Evolutionary conservation across 2,797 vertebrate genomes (phyloP), one percentile per base, ranked within the genome.

Genomic region (Clarias fuscus): DNA sequence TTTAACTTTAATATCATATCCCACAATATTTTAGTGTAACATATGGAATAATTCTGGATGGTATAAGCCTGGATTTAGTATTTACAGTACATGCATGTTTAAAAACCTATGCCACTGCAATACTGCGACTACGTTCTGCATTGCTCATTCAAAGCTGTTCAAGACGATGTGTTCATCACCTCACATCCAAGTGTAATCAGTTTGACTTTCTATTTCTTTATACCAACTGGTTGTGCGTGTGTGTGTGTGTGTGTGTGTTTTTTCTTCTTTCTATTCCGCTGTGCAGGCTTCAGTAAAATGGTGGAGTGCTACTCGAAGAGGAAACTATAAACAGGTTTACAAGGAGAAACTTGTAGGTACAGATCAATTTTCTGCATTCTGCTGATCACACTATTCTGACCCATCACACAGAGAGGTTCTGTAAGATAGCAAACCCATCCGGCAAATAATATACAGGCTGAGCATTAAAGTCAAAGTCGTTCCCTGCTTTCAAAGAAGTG

Each of bases 311-410:
- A 73, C 30, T 10, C 30, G n/a, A n/a, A 58, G 37, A 84, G 70
- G 86, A 78, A 86, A 86, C 77, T 89, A 77, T 88, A 86, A 90
- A 89, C 84, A 84, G 76, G 83, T 84, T 90, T 90, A 88, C 86
- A 82, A 30, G 79, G 14, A 87, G 64, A 82, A 88, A 86, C 86
- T 67, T 90, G 81, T 88, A 86, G 83, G 86, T 76, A 85, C 56
- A 86, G 85, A 88, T 87, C 84, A 88, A 88, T 89, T 88, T 84
- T 89, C 82, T 84, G 85, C 89, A 88, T 82, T 78, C 77, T 85
- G 70, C 78, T 89, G 87, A 88, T 85, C 85, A 89, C 83, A 83
- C 87, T 86, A 17, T 88, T 79, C 85, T 83, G 73, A 82, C n/a
- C 81, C 61, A 85, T 89, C 85, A 90, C 76, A 85, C 86, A 79